Conservation (phyloP, 2,113 vertebrate genomes). For the Psittacula cyanocephala region DNA sequence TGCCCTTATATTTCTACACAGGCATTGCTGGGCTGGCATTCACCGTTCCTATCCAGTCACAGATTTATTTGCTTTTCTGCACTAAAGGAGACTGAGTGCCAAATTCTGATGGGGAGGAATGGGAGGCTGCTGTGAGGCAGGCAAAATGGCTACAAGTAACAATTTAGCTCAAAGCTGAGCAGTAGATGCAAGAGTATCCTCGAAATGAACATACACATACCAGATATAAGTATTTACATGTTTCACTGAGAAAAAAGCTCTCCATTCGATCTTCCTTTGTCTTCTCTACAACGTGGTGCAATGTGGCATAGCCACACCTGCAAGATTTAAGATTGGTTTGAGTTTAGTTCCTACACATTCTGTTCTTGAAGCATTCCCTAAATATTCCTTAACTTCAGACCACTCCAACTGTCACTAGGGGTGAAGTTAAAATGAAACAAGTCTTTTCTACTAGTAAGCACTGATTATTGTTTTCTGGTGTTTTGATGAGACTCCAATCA, state of each 20-base stretch:
- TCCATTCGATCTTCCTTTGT: slow-evolving; percentile 99
- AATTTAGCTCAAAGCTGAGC: neutral
- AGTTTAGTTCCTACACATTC: neutral
- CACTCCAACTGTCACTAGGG: neutral
- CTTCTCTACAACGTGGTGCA: slow-evolving; percentile 97
- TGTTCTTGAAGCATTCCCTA: accelerated
- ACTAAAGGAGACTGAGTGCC: neutral
- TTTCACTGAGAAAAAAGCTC: slow-evolving; percentile 99
- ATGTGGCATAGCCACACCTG: slow-evolving; percentile 96
- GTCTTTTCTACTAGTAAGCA: neutral
- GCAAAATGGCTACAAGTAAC: neutral
- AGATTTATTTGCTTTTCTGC: neutral
- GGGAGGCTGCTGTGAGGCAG: neutral
- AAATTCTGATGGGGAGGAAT: neutral
- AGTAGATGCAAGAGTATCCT: neutral
- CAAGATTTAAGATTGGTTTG: neutral
- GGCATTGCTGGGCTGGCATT: neutral
- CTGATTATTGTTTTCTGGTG: neutral
- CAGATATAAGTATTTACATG: slow-evolving; percentile 97
- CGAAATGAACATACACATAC: slow-evolving; percentile 64
- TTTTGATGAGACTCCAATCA: neutral
- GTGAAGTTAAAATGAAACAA: neutral
- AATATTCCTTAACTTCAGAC: neutral
- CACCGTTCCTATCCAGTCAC: neutral
- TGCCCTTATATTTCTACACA: neutral